phyloP scores from a whole-genome alignment of 2,797 vertebrate species.

The Acanthopagrus latus region DNA sequence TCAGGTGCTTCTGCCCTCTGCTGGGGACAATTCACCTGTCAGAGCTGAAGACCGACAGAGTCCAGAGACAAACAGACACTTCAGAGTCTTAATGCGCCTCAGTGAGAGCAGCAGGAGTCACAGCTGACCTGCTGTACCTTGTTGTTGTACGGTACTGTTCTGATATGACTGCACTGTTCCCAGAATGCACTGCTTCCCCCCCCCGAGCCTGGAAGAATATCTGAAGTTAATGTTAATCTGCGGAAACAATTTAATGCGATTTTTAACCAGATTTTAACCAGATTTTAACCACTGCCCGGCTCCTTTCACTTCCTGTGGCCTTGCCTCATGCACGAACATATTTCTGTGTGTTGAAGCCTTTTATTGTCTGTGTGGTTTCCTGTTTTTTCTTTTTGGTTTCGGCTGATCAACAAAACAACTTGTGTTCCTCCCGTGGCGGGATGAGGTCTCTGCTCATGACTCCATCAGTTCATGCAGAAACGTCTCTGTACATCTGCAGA shows the following conservation, averaged over 20 bases:
- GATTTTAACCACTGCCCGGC: slow-evolving; percentile 1
- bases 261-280: not conserved
- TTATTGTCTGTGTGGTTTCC: slow-evolving; percentile 25
- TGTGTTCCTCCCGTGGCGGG: not conserved
- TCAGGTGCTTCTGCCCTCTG: slow-evolving; percentile 21
- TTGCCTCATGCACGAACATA: slow-evolving; percentile 3
- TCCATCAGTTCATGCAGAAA: not conserved
- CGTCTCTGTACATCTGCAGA: not conserved
- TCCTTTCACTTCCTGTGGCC: slow-evolving; percentile 56
- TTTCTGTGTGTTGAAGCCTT: slow-evolving; percentile 12
- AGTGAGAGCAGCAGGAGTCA: not conserved
- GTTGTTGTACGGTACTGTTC: slow-evolving; percentile 63
- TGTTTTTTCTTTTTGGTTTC: not conserved
- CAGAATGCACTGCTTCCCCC: slow-evolving; percentile 75
- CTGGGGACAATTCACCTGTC: slow-evolving; percentile 13
- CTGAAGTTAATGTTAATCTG: not conserved
- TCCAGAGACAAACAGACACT: not conserved
- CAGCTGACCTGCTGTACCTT: not conserved
- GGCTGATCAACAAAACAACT: not conserved
- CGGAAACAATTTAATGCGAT: not conserved
- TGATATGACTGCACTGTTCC: slow-evolving; percentile 68
- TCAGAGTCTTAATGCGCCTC: slow-evolving; percentile 6
- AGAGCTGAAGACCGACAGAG: slow-evolving; percentile 6
- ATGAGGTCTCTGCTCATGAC: no score
- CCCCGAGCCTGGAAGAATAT: slow-evolving; percentile 14